These are phyloP conservation scores for Scaeva pyrastri DNA, from an alignment of 2,888 invertebrate species.

Conservation along the genomic window DNA sequence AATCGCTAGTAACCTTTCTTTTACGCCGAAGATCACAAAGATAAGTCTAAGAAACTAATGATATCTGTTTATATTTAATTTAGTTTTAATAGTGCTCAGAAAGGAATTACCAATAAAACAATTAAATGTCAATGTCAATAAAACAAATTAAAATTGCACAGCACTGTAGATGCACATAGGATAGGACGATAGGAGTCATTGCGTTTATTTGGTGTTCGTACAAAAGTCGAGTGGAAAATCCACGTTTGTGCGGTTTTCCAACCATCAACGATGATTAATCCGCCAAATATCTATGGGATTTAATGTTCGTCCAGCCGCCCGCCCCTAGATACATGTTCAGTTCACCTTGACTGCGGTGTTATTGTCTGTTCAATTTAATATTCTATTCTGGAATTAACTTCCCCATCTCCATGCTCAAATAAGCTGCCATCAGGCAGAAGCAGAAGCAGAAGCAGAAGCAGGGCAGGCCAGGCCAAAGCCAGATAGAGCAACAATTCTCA, in stretches of 20 bases:
- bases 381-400: constrained; percentile 35
- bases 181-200: not conserved
- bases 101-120: too few species aligned
- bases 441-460: too few species aligned
- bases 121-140: too few species aligned
- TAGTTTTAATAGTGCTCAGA: too few species aligned
- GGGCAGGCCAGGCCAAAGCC: not conserved
- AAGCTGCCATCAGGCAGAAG: not conserved
- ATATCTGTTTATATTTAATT: too few species aligned
- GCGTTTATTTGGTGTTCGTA: constrained; percentile 25
- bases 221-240: constrained; percentile 65
- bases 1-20: too few species aligned
- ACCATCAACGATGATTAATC: constrained; percentile 65
- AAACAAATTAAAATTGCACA: not conserved
- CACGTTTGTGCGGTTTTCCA: constrained; percentile 54
- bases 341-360: constrained; percentile 32
- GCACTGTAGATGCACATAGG: not conserved
- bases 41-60: too few species aligned
- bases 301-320: constrained; percentile 25
- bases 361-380: constrained; percentile 54
- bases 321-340: not conserved
- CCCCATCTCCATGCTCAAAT: not conserved
- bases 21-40: too few species aligned
- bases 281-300: constrained; percentile 43
- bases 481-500: constrained; percentile 16